phyloP scores from a whole-genome alignment of 23 tunicate genomes.

The Clavelina lepadiformis region DNA sequence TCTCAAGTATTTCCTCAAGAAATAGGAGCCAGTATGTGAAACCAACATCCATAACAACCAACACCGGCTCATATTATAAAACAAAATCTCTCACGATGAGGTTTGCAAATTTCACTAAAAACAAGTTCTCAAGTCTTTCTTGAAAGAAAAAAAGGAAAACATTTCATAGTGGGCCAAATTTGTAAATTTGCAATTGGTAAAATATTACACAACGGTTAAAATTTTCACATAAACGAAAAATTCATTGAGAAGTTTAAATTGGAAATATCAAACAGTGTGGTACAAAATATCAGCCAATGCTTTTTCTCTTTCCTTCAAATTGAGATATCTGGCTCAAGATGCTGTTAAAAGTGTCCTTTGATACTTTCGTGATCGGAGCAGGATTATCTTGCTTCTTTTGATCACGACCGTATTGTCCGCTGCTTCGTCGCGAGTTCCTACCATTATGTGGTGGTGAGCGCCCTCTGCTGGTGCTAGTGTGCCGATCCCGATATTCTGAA shows the following conservation, averaged over 20 bases:
- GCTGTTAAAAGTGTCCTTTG: constrained; percentile 58
- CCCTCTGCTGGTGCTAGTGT: not conserved
- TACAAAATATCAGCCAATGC: not conserved
- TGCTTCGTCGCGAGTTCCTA: not conserved
- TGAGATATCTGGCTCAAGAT: constrained; percentile 53
- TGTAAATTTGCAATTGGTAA: no score
- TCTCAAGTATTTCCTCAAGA: not conserved
- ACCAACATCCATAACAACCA: not conserved
- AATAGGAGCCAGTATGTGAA: not conserved
- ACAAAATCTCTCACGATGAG: no score
- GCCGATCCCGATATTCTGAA: not conserved
- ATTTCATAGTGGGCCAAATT: constrained; percentile 7
- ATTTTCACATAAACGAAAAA: no score
- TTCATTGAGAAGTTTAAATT: no score
- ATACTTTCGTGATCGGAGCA: constrained; percentile 38
- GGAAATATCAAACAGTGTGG: no score
- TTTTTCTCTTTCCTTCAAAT: constrained; percentile 59
- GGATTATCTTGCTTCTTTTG: not conserved
- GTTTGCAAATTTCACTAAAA: no score
- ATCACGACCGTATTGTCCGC: not conserved
- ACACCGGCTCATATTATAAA: not conserved
- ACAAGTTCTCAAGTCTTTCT: no score
- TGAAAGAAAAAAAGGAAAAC: constrained; percentile 2
- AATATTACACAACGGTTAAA: no score
- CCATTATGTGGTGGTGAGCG: not conserved